Evolutionary conservation across 2,797 vertebrate species (phyloP).

Genomic region (Gymnocypris eckloni): DNA sequence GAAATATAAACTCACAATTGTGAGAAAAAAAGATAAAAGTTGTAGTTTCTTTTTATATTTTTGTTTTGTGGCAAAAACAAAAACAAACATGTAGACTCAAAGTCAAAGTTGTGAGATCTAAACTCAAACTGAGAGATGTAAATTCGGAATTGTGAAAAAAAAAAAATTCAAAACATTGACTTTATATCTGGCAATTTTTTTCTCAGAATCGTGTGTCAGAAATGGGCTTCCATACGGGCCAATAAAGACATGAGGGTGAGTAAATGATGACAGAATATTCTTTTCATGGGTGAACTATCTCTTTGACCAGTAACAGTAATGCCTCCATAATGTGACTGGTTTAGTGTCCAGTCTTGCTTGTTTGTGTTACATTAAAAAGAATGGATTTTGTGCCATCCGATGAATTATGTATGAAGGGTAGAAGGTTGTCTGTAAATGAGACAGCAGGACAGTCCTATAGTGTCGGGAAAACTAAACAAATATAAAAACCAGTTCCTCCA

Average conservation of each 20-base stretch:
- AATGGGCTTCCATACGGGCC: not conserved
- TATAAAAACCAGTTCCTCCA: not conserved
- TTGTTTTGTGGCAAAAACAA: not conserved
- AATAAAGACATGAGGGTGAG: not conserved
- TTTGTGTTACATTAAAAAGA: slow-evolving; percentile 10
- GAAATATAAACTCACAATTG: not conserved
- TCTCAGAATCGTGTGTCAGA: not conserved
- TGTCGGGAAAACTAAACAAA: not conserved
- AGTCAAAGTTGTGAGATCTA: not conserved
- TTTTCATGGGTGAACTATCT: not conserved
- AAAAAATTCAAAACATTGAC: not conserved
- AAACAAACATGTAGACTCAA: not conserved
- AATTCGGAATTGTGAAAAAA: not conserved
- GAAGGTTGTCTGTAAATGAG: not conserved
- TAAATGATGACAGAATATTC: not conserved
- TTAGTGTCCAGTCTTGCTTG: not conserved
- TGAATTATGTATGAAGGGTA: not conserved
- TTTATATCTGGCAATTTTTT: not conserved
- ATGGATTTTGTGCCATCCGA: not conserved
- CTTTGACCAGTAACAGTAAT: not conserved
- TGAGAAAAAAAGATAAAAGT: not conserved
- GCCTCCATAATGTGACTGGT: not conserved
- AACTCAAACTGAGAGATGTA: not conserved
- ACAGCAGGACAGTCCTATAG: not conserved
- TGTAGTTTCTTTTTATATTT: not conserved